Base-by-base conservation (phyloP, 2,888 invertebrate genomes). In the Linhomoeus sp. region DNA sequence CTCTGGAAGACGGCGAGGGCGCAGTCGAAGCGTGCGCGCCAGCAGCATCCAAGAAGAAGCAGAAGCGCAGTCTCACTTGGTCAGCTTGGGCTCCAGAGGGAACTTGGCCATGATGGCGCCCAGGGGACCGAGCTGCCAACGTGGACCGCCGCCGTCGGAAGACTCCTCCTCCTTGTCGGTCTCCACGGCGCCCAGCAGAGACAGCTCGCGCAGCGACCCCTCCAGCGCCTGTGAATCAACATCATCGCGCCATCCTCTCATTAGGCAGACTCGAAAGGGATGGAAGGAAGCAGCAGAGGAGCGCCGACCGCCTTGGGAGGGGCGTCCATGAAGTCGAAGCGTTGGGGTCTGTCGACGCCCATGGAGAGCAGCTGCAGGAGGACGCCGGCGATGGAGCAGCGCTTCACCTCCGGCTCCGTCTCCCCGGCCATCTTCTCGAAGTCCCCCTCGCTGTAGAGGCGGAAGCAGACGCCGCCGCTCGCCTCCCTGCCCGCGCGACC, bases 341-440 rank as follows among this genome's bases (percentile, higher is more conserved):
- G 2, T 3, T 5, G 2, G 3, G 33, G 20, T 12, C 33, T 79
- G 55, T 81, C 78, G 50, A 88, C 76, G 20, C 82, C 84, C 52
- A 87, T 73, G 0, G 85, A 80, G 52, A 90, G 71, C 44, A 94
- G 69, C 64, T 88, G 80, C 45, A 94, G 69, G 24, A 81, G 73
- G 2, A 85, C 80, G 3, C 17, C 14, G 12, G 38, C 37, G 7
- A 43, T 22, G 25, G 24, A 36, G 47, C 47, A 47, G 23, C 70
- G 72, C 53, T 78, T 74, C 53, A 94, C 88, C 72, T 94, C 94
- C 0, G 94, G 92, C 43, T 78, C 70, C 22, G 80, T 76, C 63
- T 79, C 79, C 40, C 72, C 72, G 43, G 74, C 70, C 66, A 90
- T 76, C 25, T 70, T 66, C 26, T 77, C 75, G 70, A 80, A 85